These are phyloP conservation scores for Adoxophyes honmai DNA, from an alignment of 1,140 invertebrate genomes.

Conservation along the genomic window DNA sequence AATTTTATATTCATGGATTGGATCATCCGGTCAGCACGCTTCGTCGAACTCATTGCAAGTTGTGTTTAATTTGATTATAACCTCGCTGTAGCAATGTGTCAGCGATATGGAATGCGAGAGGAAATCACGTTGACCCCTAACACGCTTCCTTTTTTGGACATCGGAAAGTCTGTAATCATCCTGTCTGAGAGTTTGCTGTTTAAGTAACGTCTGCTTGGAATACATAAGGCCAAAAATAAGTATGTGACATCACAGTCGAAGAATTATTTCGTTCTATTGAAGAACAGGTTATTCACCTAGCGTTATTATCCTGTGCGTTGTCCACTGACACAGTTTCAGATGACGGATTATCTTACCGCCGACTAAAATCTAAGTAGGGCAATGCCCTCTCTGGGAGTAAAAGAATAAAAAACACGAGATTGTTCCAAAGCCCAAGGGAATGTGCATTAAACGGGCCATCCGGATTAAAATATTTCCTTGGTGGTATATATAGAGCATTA, in stretches of 20 bases:
- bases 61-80: constrained; percentile 64
- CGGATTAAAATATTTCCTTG: constrained; percentile 73
- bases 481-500: constrained; percentile 67
- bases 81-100: constrained; percentile 52
- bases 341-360: constrained; percentile 36
- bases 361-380: constrained; percentile 37
- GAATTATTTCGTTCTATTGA: constrained; percentile 16
- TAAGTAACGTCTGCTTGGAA: constrained; percentile 15
- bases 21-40: constrained; percentile 55
- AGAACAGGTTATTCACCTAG: constrained; percentile 31
- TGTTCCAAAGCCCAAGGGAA: constrained; percentile 55
- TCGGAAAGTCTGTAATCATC: constrained; percentile 52
- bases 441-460: constrained; percentile 67
- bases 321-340: constrained; percentile 48
- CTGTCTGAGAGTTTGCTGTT: constrained; percentile 41
- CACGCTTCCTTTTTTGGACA: constrained; percentile 59
- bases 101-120: constrained; percentile 66
- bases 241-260: constrained; percentile 22
- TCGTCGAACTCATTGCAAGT: constrained; percentile 53
- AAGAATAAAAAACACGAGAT: constrained; percentile 42
- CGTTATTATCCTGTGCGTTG: constrained; percentile 30
- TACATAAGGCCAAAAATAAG: constrained; percentile 10
- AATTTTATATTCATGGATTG: constrained; percentile 58
- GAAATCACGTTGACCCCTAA: constrained; percentile 70
- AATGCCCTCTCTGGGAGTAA: constrained; percentile 32